Evolutionary conservation across 1,140 invertebrate genomes (phyloP).

Genomic region (Zaprionus davidi): DNA sequence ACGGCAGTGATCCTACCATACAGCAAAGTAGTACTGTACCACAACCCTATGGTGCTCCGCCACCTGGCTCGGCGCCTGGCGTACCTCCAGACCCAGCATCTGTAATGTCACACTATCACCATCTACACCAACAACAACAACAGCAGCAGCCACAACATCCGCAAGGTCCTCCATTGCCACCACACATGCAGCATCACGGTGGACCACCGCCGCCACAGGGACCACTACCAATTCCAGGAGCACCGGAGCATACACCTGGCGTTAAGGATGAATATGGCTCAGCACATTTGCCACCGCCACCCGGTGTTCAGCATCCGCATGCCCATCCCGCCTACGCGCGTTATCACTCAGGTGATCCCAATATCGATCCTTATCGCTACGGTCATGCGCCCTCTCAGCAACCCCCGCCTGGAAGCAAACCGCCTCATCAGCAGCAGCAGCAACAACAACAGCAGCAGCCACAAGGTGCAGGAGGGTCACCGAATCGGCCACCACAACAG

Average conservation of each 20-base stretch:
- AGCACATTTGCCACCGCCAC: conserved; percentile 73
- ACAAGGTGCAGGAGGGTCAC: conserved; percentile 67
- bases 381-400: conserved; percentile 69
- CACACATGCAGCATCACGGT: conserved; percentile 70
- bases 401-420: conserved; percentile 64
- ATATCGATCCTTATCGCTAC: conserved; percentile 82
- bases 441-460: conserved; percentile 63
- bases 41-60: conserved; percentile 72
- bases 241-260: conserved; percentile 65
- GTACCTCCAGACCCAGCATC: conserved; percentile 66
- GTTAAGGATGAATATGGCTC: conserved; percentile 76
- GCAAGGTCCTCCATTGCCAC: conserved; percentile 54
- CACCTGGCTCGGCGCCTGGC: conserved; percentile 59
- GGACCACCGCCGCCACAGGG: conserved; percentile 64
- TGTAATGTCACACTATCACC: conserved; percentile 74
- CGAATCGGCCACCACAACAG: conserved; percentile 79
- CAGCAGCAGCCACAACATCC: conserved; percentile 65
- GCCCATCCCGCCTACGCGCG: conserved; percentile 76
- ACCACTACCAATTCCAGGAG: conserved; percentile 50
- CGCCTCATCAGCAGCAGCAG: conserved; percentile 62
- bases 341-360: conserved; percentile 77
- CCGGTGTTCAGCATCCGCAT: conserved; percentile 60
- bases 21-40: conserved; percentile 59
- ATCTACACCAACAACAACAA: conserved; percentile 59
- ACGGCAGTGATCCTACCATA: conserved; percentile 66